A percentile compares a stretch with the other conserved stretches of the same genome.
These are phyloP conservation scores for Aphaenogaster ashmeadi DNA, from an alignment of 1,140 invertebrate genomes.

Conservation along the genomic window DNA sequence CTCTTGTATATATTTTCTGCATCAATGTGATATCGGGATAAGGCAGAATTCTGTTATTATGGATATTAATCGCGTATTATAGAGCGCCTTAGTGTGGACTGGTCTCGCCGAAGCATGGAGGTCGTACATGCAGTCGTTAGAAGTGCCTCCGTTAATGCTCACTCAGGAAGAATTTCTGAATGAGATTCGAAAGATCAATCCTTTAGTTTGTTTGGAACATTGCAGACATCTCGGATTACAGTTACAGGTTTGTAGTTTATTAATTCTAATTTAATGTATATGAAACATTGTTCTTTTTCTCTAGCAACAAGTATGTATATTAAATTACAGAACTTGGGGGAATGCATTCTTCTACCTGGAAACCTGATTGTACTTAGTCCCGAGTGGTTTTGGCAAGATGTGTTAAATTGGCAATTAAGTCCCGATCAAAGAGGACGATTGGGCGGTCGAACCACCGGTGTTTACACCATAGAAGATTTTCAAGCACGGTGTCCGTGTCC, in stretches of 20 bases:
- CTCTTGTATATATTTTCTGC: slow-evolving; percentile 78
- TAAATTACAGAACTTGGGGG: slow-evolving; percentile 81
- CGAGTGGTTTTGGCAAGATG: slow-evolving; percentile 91
- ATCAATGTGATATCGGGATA: slow-evolving; percentile 70
- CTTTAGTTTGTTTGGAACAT: slow-evolving; percentile 84
- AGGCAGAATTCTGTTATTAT: slow-evolving; percentile 52
- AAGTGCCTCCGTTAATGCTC: slow-evolving; percentile 84
- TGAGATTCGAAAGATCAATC: slow-evolving; percentile 85
- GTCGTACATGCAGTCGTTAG: slow-evolving; percentile 81
- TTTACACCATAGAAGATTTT: slow-evolving; percentile 93
- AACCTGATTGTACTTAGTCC: slow-evolving; percentile 93
- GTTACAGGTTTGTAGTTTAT: slow-evolving; percentile 78
- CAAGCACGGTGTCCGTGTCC: slow-evolving; percentile 92
- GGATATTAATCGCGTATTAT: slow-evolving; percentile 73
- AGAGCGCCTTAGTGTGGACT: slow-evolving; percentile 85
- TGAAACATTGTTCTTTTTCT: neutral
- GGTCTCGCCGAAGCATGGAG: slow-evolving; percentile 85
- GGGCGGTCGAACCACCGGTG: slow-evolving; percentile 91
- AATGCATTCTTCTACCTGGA: slow-evolving; percentile 85
- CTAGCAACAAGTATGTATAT: neutral
- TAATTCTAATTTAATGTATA: neutral
- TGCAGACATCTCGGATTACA: slow-evolving; percentile 84
- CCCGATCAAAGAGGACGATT: slow-evolving; percentile 89
- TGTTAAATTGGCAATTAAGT: slow-evolving; percentile 92
- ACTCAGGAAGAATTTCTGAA: slow-evolving; percentile 82